Percentiles rank a stretch among this genome's conserved stretches.
These are phyloP conservation scores for Aphis gossypii DNA, from an alignment of 1,140 invertebrate genomes.

Conservation along the genomic window DNA sequence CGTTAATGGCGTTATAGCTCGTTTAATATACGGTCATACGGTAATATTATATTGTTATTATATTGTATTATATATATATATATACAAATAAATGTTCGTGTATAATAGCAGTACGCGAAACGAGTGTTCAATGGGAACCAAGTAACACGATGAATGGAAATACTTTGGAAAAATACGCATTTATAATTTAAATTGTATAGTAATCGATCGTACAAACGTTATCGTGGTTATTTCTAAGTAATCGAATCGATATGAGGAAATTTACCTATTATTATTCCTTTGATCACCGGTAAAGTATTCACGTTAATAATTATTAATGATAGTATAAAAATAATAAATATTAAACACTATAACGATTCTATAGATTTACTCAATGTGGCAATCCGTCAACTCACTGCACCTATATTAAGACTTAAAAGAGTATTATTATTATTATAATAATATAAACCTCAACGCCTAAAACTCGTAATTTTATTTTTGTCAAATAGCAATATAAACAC, in stretches of 20 bases:
- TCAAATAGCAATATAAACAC: not conserved
- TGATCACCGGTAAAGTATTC: constrained; percentile 45
- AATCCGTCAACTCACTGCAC: not conserved
- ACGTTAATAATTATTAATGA: constrained; percentile 37
- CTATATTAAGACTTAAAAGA: not conserved
- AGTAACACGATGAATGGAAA: constrained; percentile 52
- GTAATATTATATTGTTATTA: not conserved
- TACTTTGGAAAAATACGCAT: not conserved
- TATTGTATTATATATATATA: not conserved
- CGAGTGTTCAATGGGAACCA: constrained; percentile 39
- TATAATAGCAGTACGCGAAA: not conserved
- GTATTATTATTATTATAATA: not conserved
- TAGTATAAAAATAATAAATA: not conserved
- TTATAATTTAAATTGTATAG: not conserved
- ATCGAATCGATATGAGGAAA: constrained; percentile 29
- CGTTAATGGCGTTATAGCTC: constrained; percentile 24
- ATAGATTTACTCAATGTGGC: not conserved
- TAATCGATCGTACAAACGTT: constrained; percentile 46
- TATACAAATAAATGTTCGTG: not conserved
- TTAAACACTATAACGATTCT: not conserved
- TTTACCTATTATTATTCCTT: constrained; percentile 43
- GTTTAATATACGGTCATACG: not conserved
- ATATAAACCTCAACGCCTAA: not conserved
- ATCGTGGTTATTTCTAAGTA: constrained; percentile 26
- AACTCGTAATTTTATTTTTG: not conserved